Percentiles rank a stretch among this genome's conserved stretches.
These are phyloP conservation scores for Limnephilus rhombicus DNA, from an alignment of 2,888 invertebrate species.

Conservation along the genomic window DNA sequence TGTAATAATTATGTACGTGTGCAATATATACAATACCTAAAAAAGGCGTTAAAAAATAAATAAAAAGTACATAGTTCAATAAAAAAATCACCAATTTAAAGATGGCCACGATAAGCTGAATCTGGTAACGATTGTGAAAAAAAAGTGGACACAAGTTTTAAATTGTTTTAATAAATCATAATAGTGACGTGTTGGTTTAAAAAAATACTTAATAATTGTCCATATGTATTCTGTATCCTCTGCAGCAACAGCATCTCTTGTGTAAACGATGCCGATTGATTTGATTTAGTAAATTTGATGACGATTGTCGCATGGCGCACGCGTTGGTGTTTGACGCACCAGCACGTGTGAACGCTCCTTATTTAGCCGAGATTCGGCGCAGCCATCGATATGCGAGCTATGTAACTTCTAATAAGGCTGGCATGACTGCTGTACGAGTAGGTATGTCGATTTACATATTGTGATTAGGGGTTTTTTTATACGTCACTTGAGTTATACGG, in stretches of 20 bases:
- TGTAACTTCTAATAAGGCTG: not conserved
- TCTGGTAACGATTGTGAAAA: no score
- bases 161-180: no score
- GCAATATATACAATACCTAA: no score
- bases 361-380: not conserved
- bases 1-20: no score
- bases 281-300: slow-evolving; percentile 6
- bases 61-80: no score
- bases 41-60: no score
- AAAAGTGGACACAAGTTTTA: no score
- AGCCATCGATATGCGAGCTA: not conserved
- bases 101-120: no score
- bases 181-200: not conserved
- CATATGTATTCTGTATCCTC: not conserved
- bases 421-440: not conserved
- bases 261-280: not conserved
- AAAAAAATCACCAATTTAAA: no score
- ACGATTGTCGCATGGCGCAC: not conserved
- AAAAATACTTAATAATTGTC: not conserved
- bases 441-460: not conserved
- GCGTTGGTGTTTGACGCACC: slow-evolving; percentile 13
- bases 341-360: not conserved
- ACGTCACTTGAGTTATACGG: not conserved
- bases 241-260: not conserved
- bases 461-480: not conserved